Conservation (phyloP, 2,797 vertebrate genomes). For the Cetoscarus ocellatus region DNA sequence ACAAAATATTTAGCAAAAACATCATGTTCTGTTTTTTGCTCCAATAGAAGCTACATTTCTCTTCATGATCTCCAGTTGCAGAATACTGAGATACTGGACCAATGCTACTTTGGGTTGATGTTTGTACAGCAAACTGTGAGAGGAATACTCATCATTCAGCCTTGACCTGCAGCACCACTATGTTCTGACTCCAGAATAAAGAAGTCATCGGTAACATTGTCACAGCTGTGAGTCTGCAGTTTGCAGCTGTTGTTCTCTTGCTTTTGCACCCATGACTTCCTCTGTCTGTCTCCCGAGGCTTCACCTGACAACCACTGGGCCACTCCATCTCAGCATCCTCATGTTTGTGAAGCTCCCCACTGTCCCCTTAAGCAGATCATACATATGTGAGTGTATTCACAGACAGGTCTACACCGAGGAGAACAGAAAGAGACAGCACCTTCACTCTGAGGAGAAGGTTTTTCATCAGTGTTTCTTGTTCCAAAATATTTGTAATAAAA, state of each 20-base stretch:
- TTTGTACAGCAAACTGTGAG: slow-evolving; percentile 1
- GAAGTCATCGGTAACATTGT: slow-evolving; percentile 43
- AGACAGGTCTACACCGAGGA: slow-evolving; percentile 1
- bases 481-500: background rate
- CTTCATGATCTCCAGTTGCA: background rate
- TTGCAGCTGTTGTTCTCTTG: slow-evolving; percentile 31
- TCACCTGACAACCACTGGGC: slow-evolving; percentile 25
- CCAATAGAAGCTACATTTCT: background rate
- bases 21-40: background rate
- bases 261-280: slow-evolving; percentile 45
- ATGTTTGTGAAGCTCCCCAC: slow-evolving; percentile 35
- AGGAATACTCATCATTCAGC: slow-evolving; percentile 4
- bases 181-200: slow-evolving; percentile 33
- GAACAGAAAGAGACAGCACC: slow-evolving; percentile 3
- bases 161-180: slow-evolving; percentile 30
- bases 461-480: too few species aligned
- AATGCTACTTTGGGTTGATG: background rate
- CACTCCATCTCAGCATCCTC: slow-evolving; percentile 20
- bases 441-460: background rate
- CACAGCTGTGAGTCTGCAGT: slow-evolving; percentile 46
- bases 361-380: slow-evolving; percentile 31
- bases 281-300: slow-evolving; percentile 47
- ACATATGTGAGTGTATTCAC: background rate
- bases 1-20: background rate
- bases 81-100: background rate